A percentile compares a stretch with the other conserved stretches of the same genome.
Conservation (phyloP, 2,797 vertebrate genomes). For the Pangasius krempfi region DNA sequence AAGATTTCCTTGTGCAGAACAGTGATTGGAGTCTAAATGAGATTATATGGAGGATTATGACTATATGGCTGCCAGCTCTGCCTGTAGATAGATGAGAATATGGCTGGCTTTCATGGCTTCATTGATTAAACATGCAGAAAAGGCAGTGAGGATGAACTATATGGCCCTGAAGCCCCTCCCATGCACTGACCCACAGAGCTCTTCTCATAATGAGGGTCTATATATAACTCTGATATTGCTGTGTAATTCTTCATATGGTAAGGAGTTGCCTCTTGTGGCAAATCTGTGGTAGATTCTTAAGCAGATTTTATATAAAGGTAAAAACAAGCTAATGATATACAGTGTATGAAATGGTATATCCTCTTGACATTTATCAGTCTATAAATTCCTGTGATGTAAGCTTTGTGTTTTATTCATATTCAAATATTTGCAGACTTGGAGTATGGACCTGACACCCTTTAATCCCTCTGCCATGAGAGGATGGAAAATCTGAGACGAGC, state of each 20-base stretch:
- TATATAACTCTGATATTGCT: slow-evolving; percentile 40
- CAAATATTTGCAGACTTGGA: slow-evolving; percentile 22
- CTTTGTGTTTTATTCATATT: neutral
- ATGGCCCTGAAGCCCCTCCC: slow-evolving; percentile 19
- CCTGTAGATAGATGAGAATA: slow-evolving; percentile 40
- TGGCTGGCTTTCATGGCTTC: slow-evolving; percentile 26
- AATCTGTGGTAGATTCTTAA: neutral
- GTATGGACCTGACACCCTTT: neutral
- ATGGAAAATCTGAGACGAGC: slow-evolving; percentile 20
- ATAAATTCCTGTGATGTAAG: neutral
- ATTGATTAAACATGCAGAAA: slow-evolving; percentile 42
- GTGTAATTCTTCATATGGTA: slow-evolving; percentile 37
- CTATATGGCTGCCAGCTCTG: slow-evolving; percentile 27
- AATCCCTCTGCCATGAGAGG: slow-evolving; percentile 23
- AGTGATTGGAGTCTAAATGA: slow-evolving; percentile 30
- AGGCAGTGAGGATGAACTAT: slow-evolving; percentile 17
- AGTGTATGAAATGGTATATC: neutral
- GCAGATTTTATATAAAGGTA: neutral
- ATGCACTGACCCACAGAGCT: slow-evolving; percentile 26
- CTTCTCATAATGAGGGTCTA: slow-evolving; percentile 31
- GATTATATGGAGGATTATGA: slow-evolving; percentile 41
- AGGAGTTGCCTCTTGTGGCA: neutral
- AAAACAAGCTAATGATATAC: neutral
- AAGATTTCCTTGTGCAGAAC: slow-evolving; percentile 31
- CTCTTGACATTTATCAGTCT: neutral